A percentile compares a stretch with the other conserved stretches of the same genome.
Conservation (phyloP, 2,888 invertebrate species). For the Amblyjoppa fuscipennis region DNA sequence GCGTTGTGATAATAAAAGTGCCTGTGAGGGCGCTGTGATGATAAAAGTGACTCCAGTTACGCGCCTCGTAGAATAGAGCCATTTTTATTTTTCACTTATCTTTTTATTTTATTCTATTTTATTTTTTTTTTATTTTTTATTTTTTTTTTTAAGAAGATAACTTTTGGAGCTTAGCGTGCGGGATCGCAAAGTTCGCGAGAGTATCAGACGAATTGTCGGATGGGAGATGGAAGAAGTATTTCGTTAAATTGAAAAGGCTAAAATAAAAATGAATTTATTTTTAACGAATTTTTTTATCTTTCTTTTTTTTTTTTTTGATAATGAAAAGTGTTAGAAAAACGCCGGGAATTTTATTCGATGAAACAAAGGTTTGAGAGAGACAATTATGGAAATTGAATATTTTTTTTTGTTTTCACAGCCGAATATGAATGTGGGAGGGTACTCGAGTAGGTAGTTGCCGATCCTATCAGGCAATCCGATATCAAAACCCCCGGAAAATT, state of each 20-base stretch:
- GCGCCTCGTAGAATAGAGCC: neutral
- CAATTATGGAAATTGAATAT: neutral
- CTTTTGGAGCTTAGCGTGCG: too few species aligned
- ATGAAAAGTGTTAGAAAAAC: too few species aligned
- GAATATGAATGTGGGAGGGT: conserved; percentile 16
- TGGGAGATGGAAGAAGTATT: neutral
- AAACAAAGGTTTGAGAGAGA: neutral
- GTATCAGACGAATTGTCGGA: neutral
- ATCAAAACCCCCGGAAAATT: conserved; percentile 5
- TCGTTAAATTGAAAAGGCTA: too few species aligned
- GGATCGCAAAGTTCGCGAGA: neutral
- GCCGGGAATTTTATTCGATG: neutral
- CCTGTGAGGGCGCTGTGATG: conserved; percentile 33
- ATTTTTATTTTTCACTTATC: neutral
- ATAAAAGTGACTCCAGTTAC: neutral
- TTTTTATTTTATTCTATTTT: too few species aligned
- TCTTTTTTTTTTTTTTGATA: too few species aligned
- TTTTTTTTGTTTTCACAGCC: neutral
- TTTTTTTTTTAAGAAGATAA: too few species aligned
- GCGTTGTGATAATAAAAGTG: neutral
- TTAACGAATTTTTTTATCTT: too few species aligned
- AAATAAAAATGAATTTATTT: too few species aligned
- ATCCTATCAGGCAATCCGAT: conserved; percentile 22
- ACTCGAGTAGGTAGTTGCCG: neutral
- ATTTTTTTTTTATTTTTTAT: too few species aligned